phyloP scores from a whole-genome alignment of 1,140 invertebrate genomes.

The Bilobella aurantiaca region DNA sequence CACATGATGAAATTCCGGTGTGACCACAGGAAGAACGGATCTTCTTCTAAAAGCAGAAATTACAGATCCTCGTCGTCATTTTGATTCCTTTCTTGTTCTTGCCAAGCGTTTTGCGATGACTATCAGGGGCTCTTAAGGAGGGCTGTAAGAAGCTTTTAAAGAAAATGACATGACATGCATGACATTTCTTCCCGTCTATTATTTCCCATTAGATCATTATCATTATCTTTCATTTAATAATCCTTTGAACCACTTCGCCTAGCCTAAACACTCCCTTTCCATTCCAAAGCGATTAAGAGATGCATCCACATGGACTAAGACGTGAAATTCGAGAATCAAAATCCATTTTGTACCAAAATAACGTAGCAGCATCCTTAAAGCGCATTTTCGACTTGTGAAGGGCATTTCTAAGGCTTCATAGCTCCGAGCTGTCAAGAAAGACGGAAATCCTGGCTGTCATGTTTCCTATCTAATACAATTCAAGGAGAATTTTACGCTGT shows the following conservation, averaged over 20 bases:
- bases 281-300: neutral
- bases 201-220: slow-evolving; percentile 5
- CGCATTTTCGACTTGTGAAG: neutral
- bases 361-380: too few relatives aligned
- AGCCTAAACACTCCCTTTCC: neutral
- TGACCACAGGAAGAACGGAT: neutral
- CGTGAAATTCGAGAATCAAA: too few relatives aligned
- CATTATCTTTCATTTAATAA: slow-evolving; percentile 4
- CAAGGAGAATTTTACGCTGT: neutral
- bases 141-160: neutral
- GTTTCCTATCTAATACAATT: neutral
- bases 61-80: too few relatives aligned
- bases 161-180: slow-evolving; percentile 7
- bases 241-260: neutral
- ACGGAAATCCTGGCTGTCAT: neutral
- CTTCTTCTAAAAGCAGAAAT: too few relatives aligned
- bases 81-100: neutral
- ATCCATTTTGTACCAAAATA: too few relatives aligned
- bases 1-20: neutral
- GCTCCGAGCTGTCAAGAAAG: neutral
- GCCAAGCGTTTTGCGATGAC: neutral
- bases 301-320: too few relatives aligned
- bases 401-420: neutral
- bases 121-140: too few relatives aligned
- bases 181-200: neutral